Conservation (phyloP, 2,888 invertebrate species). For the Rhorus exstirpatorius region DNA sequence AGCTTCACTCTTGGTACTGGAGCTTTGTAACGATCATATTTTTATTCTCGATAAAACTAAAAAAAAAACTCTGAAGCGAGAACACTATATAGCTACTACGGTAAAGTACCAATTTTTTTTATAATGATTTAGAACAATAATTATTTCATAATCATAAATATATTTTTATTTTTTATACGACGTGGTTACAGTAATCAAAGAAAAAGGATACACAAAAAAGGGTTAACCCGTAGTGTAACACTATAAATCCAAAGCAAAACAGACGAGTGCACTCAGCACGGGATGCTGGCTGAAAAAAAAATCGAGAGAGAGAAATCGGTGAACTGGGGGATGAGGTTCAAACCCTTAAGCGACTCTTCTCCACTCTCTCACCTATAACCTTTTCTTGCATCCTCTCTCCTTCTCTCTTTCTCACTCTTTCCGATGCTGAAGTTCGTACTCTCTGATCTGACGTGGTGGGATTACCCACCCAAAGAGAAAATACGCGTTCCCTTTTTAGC, state of each 20-base stretch:
- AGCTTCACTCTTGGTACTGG: too few relatives aligned
- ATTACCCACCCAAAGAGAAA: slow-evolving; percentile 79
- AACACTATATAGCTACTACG: too few relatives aligned
- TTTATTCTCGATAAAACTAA: too few relatives aligned
- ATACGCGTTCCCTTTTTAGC: slow-evolving; percentile 76
- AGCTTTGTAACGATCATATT: too few relatives aligned
- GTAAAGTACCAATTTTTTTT: too few relatives aligned
- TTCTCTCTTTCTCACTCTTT: neutral
- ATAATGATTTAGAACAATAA: too few relatives aligned
- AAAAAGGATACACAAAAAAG: slow-evolving; percentile 70
- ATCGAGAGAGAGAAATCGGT: slow-evolving; percentile 26
- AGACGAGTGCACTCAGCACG: slow-evolving; percentile 80
- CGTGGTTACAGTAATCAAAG: slow-evolving; percentile 1
- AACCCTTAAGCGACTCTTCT: slow-evolving; percentile 40
- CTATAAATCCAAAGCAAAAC: slow-evolving; percentile 73
- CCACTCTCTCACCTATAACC: slow-evolving; percentile 46
- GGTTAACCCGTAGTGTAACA: slow-evolving; percentile 62
- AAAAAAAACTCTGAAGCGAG: too few relatives aligned
- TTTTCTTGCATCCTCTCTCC: slow-evolving; percentile 3
- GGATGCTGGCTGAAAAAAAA: slow-evolving; percentile 69
- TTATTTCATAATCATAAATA: too few relatives aligned
- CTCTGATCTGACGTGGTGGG: slow-evolving; percentile 78
- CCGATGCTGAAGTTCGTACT: slow-evolving; percentile 59
- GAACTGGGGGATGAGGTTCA: slow-evolving; percentile 21
- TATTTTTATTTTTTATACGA: neutral